These are phyloP conservation scores for Glaucidium brasilianum DNA, from an alignment of 2,113 vertebrate genomes.

Conservation along the genomic window DNA sequence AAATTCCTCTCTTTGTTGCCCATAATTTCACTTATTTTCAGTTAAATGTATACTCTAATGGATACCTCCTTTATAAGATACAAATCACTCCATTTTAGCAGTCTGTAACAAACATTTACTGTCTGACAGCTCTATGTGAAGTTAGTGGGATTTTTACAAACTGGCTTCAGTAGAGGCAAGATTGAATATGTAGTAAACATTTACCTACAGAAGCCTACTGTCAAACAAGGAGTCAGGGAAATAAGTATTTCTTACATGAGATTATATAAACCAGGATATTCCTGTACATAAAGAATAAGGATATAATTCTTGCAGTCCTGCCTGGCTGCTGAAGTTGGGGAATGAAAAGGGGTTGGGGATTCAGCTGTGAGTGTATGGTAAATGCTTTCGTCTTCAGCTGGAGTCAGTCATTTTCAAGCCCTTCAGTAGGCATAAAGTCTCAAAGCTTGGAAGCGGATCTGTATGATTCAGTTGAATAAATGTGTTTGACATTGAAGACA, in stretches of 20 bases:
- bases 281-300: neutral
- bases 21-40: neutral
- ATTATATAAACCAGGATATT: neutral
- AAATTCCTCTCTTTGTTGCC: conserved; percentile 45
- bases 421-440: conserved; percentile 18
- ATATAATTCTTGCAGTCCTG: neutral
- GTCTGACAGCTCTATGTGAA: neutral
- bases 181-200: neutral
- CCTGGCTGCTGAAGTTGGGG: neutral
- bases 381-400: neutral
- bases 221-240: neutral
- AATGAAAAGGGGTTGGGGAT: neutral
- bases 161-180: neutral
- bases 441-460: conserved; percentile 12
- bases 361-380: neutral
- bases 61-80: neutral
- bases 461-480: conserved; percentile 54
- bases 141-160: neutral
- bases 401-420: conserved; percentile 28
- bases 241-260: neutral
- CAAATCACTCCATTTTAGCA: neutral
- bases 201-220: neutral
- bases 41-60: neutral
- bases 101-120: neutral
- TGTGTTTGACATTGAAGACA: conserved; percentile 60